Evolutionary conservation across 2,113 vertebrate genomes (phyloP), one percentile per base, ranked within the genome.

Genomic region (Cynocephalus volans): DNA sequence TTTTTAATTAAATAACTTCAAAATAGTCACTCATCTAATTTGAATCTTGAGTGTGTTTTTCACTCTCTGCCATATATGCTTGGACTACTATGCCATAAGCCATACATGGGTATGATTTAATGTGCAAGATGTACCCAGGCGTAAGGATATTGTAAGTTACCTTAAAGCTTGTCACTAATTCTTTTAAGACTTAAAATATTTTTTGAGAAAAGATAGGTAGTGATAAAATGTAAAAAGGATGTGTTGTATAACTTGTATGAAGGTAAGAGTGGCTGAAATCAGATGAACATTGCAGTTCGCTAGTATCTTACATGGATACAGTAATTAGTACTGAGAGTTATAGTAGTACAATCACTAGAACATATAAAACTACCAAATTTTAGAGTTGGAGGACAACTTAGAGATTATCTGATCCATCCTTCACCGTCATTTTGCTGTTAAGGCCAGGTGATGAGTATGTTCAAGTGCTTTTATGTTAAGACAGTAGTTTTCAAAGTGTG

Each of bases 191-290:
- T 80, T 84, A 93, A 82, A 73, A 36, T 95, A 92, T 48, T 93
- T 96, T 94, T 89, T 83, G 75, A 90, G n/a, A n/a, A 95, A 95
- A 69, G 58, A 50, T 93, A 93, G 94, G 52, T 70, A 89, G 64
- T 64, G 19, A 58, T 70, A 84, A 95, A 82, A 91, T 82, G 9
- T 41, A 54, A 50, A 75, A 90, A 58, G n/a, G 56, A 58, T 72
- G 11, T 54, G 13, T 92, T 92, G 3, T 64, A 2, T 73, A 36
- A 76, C 54, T 67, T 77, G 45, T 36, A 33, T 65, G 64, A 94
- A 60, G 8, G 28, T 81, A 62, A 72, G 21, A 77, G 11, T 82
- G 60, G 8, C 52, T 52, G 15, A 80, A 96, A 75, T 90, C 70
- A 96, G 83, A n/a, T 72, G 28, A 93, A 41, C 76, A 26, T 67